Conservation (phyloP, 2,113 vertebrate species). For the Picathartes gymnocephalus region DNA sequence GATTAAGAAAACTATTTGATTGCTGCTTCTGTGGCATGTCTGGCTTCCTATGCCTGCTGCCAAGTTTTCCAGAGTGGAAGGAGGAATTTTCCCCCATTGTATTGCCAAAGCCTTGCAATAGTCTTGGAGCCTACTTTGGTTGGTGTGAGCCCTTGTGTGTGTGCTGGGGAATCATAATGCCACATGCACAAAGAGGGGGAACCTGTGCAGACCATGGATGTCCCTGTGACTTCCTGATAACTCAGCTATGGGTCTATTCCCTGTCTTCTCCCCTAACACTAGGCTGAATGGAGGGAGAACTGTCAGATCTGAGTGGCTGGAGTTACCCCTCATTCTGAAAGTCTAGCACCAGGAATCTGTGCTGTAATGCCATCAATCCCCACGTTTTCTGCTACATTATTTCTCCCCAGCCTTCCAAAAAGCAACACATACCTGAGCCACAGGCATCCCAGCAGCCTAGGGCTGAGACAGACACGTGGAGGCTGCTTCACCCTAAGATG, state of each 20-base stretch:
- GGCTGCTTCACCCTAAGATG: neutral
- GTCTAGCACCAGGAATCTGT: neutral
- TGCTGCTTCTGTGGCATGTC: neutral
- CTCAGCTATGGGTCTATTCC: neutral
- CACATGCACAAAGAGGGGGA: fast-evolving
- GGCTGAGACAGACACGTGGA: fast-evolving
- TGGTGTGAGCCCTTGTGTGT: neutral
- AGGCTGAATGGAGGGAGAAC: neutral
- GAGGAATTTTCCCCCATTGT: neutral
- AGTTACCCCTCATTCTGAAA: neutral
- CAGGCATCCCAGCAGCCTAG: neutral
- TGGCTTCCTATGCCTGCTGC: neutral
- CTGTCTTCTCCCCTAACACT: neutral
- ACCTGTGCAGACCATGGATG: neutral
- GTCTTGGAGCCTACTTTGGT: neutral
- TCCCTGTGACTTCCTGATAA: neutral
- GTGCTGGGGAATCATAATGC: neutral
- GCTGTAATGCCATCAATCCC: neutral
- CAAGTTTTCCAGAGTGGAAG: neutral
- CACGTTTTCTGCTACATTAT: neutral
- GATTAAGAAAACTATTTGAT: neutral
- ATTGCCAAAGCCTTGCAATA: neutral
- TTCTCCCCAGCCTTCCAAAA: neutral
- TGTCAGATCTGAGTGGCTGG: neutral
- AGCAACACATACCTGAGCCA: fast-evolving